Conservation (phyloP, 2,113 vertebrate genomes). For the Lagopus muta region DNA sequence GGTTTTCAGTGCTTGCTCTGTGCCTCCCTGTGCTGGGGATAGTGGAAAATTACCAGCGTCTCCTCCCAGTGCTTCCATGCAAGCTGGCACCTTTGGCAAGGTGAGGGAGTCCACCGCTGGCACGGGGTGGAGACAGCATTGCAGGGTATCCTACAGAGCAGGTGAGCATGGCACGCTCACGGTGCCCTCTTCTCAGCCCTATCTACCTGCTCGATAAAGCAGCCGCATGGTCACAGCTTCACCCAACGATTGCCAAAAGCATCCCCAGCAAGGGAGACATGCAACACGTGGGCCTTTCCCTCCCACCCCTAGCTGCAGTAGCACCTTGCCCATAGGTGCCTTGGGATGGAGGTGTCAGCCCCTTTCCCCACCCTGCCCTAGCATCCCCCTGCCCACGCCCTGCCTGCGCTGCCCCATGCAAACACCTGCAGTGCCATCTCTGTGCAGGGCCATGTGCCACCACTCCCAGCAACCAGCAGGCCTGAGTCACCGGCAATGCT, state of each 20-base stretch:
- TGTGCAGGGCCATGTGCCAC: neutral
- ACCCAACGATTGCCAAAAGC: neutral
- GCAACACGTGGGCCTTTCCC: accelerated
- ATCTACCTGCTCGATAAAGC: neutral
- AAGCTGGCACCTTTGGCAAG: neutral
- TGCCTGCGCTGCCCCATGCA: neutral
- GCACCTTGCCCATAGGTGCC: neutral
- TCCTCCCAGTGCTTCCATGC: neutral
- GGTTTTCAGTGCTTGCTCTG: slow-evolving; percentile 6
- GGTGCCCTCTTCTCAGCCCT: accelerated
- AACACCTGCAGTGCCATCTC: neutral
- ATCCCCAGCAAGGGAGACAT: neutral
- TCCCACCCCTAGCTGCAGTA: neutral
- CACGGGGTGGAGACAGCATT: neutral
- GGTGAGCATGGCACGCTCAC: accelerated
- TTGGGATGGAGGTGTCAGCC: neutral
- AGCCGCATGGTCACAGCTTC: neutral
- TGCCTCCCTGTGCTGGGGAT: neutral
- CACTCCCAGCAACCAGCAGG: neutral
- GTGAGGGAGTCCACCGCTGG: neutral
- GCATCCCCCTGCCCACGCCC: neutral
- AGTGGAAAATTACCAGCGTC: slow-evolving; percentile 57
- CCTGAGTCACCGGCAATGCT: neutral
- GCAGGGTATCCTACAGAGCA: accelerated
- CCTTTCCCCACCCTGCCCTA: neutral